Evolutionary conservation across 2,888 invertebrate species (phyloP), one percentile per base, ranked within the genome.

Genomic region (Megaustenia siamemsis): DNA sequence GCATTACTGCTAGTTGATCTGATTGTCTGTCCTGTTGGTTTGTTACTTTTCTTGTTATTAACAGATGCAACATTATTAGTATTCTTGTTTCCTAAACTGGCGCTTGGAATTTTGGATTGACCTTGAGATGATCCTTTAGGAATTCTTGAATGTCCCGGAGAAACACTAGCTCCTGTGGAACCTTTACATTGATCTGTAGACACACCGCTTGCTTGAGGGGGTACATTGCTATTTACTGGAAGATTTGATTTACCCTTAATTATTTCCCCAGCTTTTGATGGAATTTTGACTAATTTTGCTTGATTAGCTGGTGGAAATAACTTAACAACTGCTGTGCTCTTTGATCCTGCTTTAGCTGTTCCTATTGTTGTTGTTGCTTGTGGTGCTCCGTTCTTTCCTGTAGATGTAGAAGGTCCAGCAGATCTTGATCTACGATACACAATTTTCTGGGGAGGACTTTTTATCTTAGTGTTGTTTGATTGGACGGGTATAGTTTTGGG

Each of bases 111-210:
- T 10, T 32, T 53, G 8, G 80, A 69, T 38, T 80, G 80, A 40
- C 32, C 73, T n/a, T 5, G 28, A 32, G 68, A 49, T 69, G 68
- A 4, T 90, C 82, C 40, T 66, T 69, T 81, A 12, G 80, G 49
- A 60, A 53, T 38, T n/a, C 38, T 40, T 40, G 60, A 60, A 1
- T 77, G 18, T 24, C 35, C 35, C 3, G 66, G 12, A 18, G 83
- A 69, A n/a, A 56, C 82, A 10, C 60, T 38, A 8, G 82, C 3
- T 24, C 87, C 87, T 35, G 73, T 40, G 21, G 88, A 86, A 56
- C 82, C 81, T 28, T 86, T 66, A 2, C 71, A 35, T 5, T 15
- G 35, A 53, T 45, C 45, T 56, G 73, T 4, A 24, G 63, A 15
- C 28, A 32, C 66, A 8, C 24, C 45, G 28, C 38, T 28, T 4